Evolutionary conservation across 2,888 invertebrate species (phyloP), one percentile per base, ranked within the genome.

Genomic region (Drosophila meridionalis): DNA sequence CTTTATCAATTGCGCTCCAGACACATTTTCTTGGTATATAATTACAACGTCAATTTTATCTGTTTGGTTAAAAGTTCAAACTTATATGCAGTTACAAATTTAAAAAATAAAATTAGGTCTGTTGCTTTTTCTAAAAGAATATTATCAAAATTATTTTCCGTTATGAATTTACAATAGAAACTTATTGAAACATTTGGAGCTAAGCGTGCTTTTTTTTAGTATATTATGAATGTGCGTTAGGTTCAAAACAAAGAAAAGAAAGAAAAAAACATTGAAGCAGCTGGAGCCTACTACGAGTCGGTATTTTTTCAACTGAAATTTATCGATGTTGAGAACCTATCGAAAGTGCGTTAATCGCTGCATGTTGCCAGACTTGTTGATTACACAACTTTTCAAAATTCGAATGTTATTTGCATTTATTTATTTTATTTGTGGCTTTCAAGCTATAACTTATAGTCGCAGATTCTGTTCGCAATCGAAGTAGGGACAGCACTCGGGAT

Each of bases 401-500:
- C 9, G n/a, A 5, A 2, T 1, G 3, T 32, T 6, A 30, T 9
- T 48, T n/a, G 30, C 30, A 7, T 48, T 53, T 53, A 32, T 50
- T 32, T 30, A 2, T 53, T 36, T 14, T 42, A 3, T 42, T 7
- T n/a, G 14, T 42, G 2, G 7, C 7, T 26, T 38, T 38, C 4
- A 3, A 12, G 38, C 38, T 12, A 12, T 38, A 14, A 48, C 5
- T 38, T 45, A 58, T 6, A 45, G 5, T 6, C 26, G 26, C 4
- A 28, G 1, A 58, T 34, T 26, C 0, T 12, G 11, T 8, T 1
- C n/a, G 28, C 68, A 69, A 7, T 69, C 57, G 50, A 43, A 69
- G 42, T 20, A n/a, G n/a, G 68, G 68, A 57, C 68, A 68, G 34
- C 68, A 69, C 5, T 26, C 0, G 6, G 92, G 92, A 71, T 72